These are phyloP conservation scores for Parnassius mnemosyne DNA, from an alignment of 2,888 invertebrate genomes.

Conservation along the genomic window DNA sequence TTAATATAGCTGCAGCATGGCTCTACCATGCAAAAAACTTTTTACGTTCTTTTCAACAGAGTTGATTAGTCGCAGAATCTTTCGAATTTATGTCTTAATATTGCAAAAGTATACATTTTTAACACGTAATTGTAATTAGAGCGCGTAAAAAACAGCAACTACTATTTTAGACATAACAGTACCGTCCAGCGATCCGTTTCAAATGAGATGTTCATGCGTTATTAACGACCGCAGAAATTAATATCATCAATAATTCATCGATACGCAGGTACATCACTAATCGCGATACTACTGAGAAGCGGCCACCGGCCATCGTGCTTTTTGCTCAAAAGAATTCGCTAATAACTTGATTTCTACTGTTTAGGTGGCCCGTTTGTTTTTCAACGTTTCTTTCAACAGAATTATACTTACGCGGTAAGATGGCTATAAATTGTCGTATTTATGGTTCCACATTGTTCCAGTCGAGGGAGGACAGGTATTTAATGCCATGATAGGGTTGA, in stretches of 20 bases:
- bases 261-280: slow-evolving; percentile 38
- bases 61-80: too few species aligned
- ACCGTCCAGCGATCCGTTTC: slow-evolving; percentile 6
- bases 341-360: slow-evolving; percentile 71
- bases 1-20: too few species aligned
- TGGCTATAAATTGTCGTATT: slow-evolving; percentile 25
- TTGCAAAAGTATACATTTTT: not conserved
- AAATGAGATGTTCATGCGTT: slow-evolving; percentile 20
- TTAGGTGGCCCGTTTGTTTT: slow-evolving; percentile 42
- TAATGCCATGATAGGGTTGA: slow-evolving; percentile 8
- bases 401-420: slow-evolving; percentile 19
- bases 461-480: slow-evolving; percentile 12
- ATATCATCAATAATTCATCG: slow-evolving; percentile 32
- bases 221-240: slow-evolving; percentile 14
- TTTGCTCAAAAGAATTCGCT: slow-evolving; percentile 57
- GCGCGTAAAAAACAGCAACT: not conserved
- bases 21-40: too few species aligned
- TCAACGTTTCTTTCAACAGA: slow-evolving; percentile 22
- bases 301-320: slow-evolving; percentile 55
- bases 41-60: too few species aligned
- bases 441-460: slow-evolving; percentile 27
- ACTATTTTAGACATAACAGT: not conserved
- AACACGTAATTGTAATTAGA: not conserved
- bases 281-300: slow-evolving; percentile 52
- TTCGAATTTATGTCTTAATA: too few species aligned